Evolutionary conservation across 1,140 invertebrate species (phyloP).

Genomic region (Bacillus rossius): DNA sequence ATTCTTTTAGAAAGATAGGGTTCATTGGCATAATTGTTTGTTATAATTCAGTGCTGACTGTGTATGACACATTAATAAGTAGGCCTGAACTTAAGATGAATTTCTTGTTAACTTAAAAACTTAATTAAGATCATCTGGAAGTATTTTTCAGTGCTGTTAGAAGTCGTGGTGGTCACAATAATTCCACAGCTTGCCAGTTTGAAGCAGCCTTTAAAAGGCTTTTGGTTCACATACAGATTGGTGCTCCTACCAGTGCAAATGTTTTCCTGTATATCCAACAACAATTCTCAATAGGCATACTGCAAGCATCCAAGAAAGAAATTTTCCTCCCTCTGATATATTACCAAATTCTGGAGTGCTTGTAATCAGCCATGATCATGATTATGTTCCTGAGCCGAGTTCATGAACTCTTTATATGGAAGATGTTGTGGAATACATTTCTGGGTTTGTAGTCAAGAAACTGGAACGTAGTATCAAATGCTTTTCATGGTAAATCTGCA

Average conservation of each 20-base stretch:
- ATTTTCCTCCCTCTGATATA: no score
- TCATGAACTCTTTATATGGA: background rate
- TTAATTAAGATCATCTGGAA: constrained; percentile 38
- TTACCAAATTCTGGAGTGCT: background rate
- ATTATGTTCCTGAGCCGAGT: background rate
- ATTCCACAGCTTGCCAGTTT: constrained; percentile 32
- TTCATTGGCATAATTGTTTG: background rate
- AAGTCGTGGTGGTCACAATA: constrained; percentile 35
- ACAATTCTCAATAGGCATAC: background rate
- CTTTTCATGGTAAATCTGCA: background rate
- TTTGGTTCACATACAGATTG: constrained; percentile 10
- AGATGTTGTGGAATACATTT: constrained; percentile 3
- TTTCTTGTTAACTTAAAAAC: constrained; percentile 29
- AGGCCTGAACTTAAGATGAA: background rate
- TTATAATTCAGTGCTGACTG: no score
- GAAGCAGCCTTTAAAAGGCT: constrained; percentile 30
- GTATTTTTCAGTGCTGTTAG: constrained; percentile 35
- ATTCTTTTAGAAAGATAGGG: background rate
- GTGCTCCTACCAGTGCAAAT: background rate
- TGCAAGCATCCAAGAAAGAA: no score
- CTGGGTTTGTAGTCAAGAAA: constrained; percentile 3
- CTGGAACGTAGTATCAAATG: background rate
- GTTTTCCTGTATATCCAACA: background rate
- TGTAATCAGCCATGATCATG: background rate
- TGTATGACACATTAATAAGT: background rate